Evolutionary conservation across 2,113 vertebrate species (phyloP).

Genomic region (Erythrolamprus reginae): DNA sequence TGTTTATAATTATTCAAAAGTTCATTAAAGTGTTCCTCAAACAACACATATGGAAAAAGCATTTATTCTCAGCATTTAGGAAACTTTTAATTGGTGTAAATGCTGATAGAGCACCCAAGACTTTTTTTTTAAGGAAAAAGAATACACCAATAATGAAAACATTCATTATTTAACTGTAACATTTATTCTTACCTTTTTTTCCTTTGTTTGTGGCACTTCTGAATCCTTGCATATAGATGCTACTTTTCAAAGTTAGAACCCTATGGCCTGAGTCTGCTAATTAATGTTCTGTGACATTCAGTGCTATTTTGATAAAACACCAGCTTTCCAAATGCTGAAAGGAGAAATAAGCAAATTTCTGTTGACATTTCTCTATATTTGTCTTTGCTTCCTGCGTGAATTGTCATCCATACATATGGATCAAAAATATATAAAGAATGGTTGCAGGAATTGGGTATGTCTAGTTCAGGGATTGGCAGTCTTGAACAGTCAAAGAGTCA

Average conservation of each 20-base stretch:
- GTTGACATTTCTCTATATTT: slow-evolving; percentile 8
- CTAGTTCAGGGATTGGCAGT: too few species aligned
- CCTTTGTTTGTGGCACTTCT: slow-evolving; percentile 26
- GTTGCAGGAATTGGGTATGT: too few species aligned
- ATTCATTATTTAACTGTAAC: slow-evolving; percentile 50
- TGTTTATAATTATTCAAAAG: not conserved
- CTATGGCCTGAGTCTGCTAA: slow-evolving; percentile 53
- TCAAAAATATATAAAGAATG: too few species aligned
- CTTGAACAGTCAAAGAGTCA: too few species aligned
- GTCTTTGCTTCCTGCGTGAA: not conserved
- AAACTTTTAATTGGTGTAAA: not conserved
- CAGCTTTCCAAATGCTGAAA: slow-evolving; percentile 46
- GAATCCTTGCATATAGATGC: slow-evolving; percentile 44
- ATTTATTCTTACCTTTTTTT: slow-evolving; percentile 43
- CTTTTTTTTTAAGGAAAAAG: not conserved
- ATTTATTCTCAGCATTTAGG: not conserved
- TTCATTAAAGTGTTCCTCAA: not conserved
- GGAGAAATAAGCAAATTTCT: slow-evolving; percentile 41
- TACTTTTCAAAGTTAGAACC: slow-evolving; percentile 55
- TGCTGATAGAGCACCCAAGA: not conserved
- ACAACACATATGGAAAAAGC: not conserved
- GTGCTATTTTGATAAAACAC: slow-evolving; percentile 44
- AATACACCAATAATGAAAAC: slow-evolving; percentile 33
- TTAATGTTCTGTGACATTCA: slow-evolving; percentile 59
- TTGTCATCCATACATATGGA: not conserved